phyloP scores from a whole-genome alignment of 2,797 vertebrate genomes.

The Urocyon cinereoargenteus region DNA sequence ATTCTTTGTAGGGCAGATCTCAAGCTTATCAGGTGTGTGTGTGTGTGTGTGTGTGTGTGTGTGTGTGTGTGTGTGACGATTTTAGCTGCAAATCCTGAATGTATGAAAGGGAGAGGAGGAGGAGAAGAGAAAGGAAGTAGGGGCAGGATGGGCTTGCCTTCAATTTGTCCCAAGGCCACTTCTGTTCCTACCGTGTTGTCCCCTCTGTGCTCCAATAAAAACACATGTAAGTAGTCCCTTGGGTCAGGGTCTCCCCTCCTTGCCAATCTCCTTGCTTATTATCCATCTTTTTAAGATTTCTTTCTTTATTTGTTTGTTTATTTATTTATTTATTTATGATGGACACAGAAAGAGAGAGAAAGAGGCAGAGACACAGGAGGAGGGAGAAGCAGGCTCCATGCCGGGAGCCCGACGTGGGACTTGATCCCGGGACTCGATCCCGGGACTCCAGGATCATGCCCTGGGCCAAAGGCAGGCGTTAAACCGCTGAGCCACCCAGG shows the following conservation, averaged over 20 bases:
- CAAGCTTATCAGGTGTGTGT: neutral
- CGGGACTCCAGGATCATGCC: too few species aligned
- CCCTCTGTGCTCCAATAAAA: neutral
- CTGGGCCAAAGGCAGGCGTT: too few species aligned
- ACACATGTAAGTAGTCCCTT: neutral
- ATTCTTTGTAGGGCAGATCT: neutral
- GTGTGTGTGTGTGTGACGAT: too few species aligned
- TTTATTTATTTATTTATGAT: too few species aligned
- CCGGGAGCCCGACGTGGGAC: too few species aligned
- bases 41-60: too few species aligned
- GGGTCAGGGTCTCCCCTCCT: neutral
- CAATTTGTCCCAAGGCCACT: neutral
- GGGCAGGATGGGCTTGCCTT: neutral
- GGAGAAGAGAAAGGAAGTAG: neutral
- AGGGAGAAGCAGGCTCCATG: too few species aligned
- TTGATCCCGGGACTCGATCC: too few species aligned
- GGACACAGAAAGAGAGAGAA: too few species aligned
- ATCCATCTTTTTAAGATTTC: neutral
- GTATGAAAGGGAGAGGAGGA: neutral
- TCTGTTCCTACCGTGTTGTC: too few species aligned
- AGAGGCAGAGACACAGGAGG: too few species aligned
- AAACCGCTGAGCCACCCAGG: too few species aligned
- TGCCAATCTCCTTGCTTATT: neutral
- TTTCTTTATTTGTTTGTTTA: rapidly evolving
- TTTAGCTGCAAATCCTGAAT: neutral